Evolutionary conservation across 2,113 vertebrate species (phyloP).

Genomic region (Odontophorus gujanensis): DNA sequence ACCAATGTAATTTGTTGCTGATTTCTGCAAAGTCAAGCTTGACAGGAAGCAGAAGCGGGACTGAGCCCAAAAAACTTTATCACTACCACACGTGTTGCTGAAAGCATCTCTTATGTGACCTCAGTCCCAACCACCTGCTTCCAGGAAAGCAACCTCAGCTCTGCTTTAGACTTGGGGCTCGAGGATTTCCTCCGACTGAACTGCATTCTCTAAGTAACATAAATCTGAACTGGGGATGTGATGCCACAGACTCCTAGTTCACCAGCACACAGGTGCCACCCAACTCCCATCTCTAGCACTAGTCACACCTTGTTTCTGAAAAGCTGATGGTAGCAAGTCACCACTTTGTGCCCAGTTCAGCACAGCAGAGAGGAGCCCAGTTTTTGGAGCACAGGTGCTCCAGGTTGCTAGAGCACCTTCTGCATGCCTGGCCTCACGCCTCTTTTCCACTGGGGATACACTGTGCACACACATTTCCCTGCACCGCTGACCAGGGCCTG

Average conservation of each 20-base stretch:
- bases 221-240: not conserved
- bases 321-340: not conserved
- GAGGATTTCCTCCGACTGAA: not conserved
- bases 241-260: not conserved
- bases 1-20: conserved; percentile 48
- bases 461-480: fast-evolving
- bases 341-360: fast-evolving
- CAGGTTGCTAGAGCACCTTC: not conserved
- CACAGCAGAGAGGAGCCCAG: not conserved
- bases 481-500: not conserved
- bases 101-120: not conserved
- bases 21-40: conserved; percentile 56
- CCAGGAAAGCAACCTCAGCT: not conserved
- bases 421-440: not conserved
- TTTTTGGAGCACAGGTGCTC: not conserved
- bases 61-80: conserved; percentile 25
- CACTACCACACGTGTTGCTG: not conserved
- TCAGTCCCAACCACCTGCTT: conserved; percentile 1
- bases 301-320: not conserved
- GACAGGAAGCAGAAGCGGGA: conserved; percentile 47
- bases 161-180: not conserved
- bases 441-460: not conserved
- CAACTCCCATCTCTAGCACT: not conserved
- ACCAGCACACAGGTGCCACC: not conserved
- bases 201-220: not conserved